Conservation (phyloP, 1,140 invertebrate genomes). For the Apolygus lucorum region DNA sequence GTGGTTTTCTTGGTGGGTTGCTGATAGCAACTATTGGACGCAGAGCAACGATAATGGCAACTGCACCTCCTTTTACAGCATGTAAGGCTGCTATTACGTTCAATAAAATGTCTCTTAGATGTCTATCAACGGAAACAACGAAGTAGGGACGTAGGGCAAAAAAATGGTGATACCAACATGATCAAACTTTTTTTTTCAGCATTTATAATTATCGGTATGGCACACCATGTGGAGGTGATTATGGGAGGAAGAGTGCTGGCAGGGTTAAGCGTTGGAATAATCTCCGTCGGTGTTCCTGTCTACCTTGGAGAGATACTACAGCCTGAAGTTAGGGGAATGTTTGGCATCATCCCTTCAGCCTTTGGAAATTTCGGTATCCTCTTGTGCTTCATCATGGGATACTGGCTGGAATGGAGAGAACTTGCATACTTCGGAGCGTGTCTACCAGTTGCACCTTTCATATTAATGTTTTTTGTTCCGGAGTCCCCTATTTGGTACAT, state of each 20-base stretch:
- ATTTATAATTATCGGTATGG: conserved; percentile 68
- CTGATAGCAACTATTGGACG: conserved; percentile 77
- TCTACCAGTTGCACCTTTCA: conserved; percentile 66
- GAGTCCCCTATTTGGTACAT: conserved; percentile 86
- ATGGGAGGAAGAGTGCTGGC: conserved; percentile 60
- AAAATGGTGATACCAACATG: too few relatives aligned
- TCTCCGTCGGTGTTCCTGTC: conserved; percentile 74
- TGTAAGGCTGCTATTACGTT: conserved; percentile 45
- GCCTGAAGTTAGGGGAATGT: conserved; percentile 75
- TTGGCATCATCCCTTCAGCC: conserved; percentile 80
- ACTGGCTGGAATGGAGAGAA: conserved; percentile 66
- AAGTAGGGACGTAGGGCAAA: too few relatives aligned
- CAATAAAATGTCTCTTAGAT: too few relatives aligned
- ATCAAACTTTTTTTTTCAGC: too few relatives aligned
- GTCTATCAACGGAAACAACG: too few relatives aligned
- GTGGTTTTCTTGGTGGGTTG: conserved; percentile 73
- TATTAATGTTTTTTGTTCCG: conserved; percentile 71
- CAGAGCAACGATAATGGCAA: conserved; percentile 66
- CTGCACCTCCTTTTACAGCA: conserved; percentile 67
- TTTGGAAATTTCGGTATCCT: conserved; percentile 82
- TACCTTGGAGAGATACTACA: conserved; percentile 87
- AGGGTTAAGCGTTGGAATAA: conserved; percentile 77
- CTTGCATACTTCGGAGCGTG: conserved; percentile 66
- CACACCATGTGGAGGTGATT: conserved; percentile 61
- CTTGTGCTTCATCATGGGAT: conserved; percentile 64